Percentiles rank a stretch among this genome's conserved stretches.
Conservation (phyloP, 2,113 vertebrate genomes). For the Pterocles orientalis region DNA sequence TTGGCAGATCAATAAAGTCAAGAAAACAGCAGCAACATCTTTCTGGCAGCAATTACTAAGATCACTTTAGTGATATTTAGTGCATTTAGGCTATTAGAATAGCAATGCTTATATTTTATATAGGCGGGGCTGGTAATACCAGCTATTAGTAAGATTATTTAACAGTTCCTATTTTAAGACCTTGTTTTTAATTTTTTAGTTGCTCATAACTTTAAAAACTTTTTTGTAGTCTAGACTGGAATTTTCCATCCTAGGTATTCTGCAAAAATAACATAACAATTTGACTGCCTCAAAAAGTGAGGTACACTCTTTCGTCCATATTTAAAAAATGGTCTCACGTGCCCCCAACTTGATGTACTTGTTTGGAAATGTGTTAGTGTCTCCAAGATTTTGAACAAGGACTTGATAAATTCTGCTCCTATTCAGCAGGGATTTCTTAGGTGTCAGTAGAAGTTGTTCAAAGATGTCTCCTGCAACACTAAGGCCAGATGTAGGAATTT, state of each 20-base stretch:
- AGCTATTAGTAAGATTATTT: constrained; percentile 42
- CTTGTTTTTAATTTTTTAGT: neutral
- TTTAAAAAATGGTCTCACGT: neutral
- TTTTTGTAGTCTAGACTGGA: neutral
- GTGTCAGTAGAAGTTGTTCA: neutral
- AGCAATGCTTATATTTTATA: constrained; percentile 50
- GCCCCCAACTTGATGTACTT: neutral
- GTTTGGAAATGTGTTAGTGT: neutral
- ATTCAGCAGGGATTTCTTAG: neutral
- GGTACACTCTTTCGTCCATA: neutral
- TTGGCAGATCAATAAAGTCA: constrained; percentile 38
- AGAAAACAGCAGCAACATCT: constrained; percentile 36
- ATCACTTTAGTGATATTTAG: constrained; percentile 30
- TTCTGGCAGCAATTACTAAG: constrained; percentile 36
- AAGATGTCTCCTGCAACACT: neutral
- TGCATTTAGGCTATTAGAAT: constrained; percentile 47
- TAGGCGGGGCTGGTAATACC: constrained; percentile 35
- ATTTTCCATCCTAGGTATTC: constrained; percentile 5
- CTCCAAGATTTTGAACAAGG: neutral
- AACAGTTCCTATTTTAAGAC: constrained; percentile 39
- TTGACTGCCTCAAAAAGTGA: neutral
- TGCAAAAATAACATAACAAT: neutral
- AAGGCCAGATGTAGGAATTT: neutral
- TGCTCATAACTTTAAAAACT: neutral
- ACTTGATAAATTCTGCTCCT: neutral